Percentiles rank a stretch among this genome's conserved stretches.
Conservation (phyloP, 2,797 vertebrate genomes). For the Enteromius paludinosus region DNA sequence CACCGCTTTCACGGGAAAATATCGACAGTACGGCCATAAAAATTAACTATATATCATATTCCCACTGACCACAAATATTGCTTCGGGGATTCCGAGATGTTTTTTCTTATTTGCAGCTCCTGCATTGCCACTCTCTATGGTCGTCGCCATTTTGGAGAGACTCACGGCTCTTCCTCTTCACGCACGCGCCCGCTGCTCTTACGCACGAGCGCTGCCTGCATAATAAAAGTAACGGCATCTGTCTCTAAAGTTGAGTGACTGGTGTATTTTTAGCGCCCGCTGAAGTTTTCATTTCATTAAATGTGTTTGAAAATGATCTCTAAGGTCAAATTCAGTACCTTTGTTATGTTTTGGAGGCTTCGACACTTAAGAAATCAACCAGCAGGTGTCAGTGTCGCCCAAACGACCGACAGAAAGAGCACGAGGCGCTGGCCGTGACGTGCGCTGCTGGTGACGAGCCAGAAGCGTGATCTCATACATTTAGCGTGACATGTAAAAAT, state of each 20-base stretch:
- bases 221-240: slow-evolving; percentile 14
- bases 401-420: not conserved
- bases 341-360: not conserved
- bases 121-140: slow-evolving; percentile 82
- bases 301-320: not conserved
- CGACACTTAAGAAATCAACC: not conserved
- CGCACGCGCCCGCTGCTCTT: slow-evolving; percentile 48
- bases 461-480: not conserved
- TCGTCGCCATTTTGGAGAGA: slow-evolving; percentile 87
- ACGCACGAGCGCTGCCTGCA: slow-evolving; percentile 22
- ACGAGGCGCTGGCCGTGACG: not conserved
- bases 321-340: not conserved
- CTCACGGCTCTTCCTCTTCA: slow-evolving; percentile 69
- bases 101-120: slow-evolving; percentile 79
- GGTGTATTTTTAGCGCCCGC: not conserved
- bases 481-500: not conserved
- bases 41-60: accelerated
- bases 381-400: slow-evolving; percentile 43
- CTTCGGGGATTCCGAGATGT: slow-evolving; percentile 92
- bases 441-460: not conserved
- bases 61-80: slow-evolving; percentile 90
- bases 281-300: not conserved
- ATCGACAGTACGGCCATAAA: accelerated
- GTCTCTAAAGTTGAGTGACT: too few relatives aligned
- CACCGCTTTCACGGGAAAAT: not conserved